Conservation (phyloP, 2,888 invertebrate genomes). For the Calameuta pallipes region DNA sequence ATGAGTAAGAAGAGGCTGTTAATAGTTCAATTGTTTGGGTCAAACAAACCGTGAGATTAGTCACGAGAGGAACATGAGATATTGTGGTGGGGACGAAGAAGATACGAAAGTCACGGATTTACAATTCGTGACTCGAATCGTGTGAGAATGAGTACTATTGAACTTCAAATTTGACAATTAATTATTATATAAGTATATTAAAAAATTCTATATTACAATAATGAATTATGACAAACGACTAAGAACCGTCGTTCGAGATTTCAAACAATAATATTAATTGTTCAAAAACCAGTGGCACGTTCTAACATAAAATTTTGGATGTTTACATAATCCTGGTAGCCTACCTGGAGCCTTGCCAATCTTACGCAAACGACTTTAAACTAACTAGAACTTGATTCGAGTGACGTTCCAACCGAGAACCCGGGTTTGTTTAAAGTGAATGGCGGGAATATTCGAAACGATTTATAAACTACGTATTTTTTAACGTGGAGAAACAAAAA, state of each 20-base stretch:
- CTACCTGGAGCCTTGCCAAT: constrained; percentile 9
- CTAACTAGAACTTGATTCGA: background rate
- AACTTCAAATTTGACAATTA: no score
- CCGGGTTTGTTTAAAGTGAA: background rate
- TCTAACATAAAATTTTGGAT: background rate
- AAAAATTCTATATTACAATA: no score
- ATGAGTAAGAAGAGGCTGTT: constrained; percentile 29
- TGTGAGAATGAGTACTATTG: no score
- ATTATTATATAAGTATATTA: no score
- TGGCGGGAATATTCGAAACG: background rate
- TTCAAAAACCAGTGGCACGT: background rate
- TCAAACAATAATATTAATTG: background rate
- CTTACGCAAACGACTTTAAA: constrained; percentile 3
- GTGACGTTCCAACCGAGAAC: background rate
- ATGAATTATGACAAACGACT: no score
- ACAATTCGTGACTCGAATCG: background rate
- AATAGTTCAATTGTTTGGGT: constrained; percentile 36
- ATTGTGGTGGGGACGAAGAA: background rate
- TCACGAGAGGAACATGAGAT: constrained; percentile 11
- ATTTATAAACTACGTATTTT: background rate
- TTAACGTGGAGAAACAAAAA: background rate
- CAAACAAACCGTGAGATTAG: constrained; percentile 28
- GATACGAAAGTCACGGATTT: background rate
- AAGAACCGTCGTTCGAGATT: background rate
- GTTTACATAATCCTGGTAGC: background rate